Percentiles rank a stretch among this genome's conserved stretches.
Evolutionary conservation across 2,888 invertebrate species (phyloP).

Genomic region (Drosophila kanekoi): DNA sequence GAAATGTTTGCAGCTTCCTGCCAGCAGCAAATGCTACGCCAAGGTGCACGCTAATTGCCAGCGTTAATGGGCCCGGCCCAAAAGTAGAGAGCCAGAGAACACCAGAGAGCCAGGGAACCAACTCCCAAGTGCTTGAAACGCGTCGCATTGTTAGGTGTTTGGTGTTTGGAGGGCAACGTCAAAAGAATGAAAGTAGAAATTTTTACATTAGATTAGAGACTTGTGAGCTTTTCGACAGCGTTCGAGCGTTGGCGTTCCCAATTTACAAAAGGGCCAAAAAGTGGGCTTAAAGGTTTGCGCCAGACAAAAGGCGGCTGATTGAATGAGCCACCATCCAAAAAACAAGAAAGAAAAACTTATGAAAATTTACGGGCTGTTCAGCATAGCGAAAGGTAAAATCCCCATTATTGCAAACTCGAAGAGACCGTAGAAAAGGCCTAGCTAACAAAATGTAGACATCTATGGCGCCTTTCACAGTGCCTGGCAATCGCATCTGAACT

Average conservation of each 20-base stretch:
- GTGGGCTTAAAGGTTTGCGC: conserved; percentile 30
- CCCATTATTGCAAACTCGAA: conserved; percentile 1
- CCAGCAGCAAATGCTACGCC: conserved; percentile 33
- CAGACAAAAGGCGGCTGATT: conserved; percentile 48
- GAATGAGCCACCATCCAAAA: conserved; percentile 11
- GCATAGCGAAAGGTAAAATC: conserved; percentile 20
- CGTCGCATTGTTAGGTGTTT: conserved; percentile 17
- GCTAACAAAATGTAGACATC: not conserved
- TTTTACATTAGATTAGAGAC: conserved; percentile 69
- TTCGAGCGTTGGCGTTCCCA: conserved; percentile 35
- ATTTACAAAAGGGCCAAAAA: conserved; percentile 30
- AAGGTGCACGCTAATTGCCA: conserved; percentile 64
- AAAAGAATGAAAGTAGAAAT: conserved; percentile 26
- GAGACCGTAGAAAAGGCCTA: not conserved
- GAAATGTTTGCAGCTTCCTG: conserved; percentile 64
- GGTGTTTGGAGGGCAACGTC: conserved; percentile 5
- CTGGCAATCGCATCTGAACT: conserved; percentile 1
- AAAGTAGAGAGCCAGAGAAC: conserved; percentile 9
- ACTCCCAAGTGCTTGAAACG: conserved; percentile 8
- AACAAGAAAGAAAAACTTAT: conserved; percentile 19
- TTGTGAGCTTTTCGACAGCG: conserved; percentile 34
- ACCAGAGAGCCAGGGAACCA: conserved; percentile 1
- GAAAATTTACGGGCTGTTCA: conserved; percentile 50
- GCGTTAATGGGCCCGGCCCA: conserved; percentile 55
- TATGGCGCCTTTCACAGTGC: not conserved